A percentile compares a stretch with the other conserved stretches of the same genome.
Evolutionary conservation across 2,888 invertebrate species (phyloP).

Genomic region (Agonopterix arenella): DNA sequence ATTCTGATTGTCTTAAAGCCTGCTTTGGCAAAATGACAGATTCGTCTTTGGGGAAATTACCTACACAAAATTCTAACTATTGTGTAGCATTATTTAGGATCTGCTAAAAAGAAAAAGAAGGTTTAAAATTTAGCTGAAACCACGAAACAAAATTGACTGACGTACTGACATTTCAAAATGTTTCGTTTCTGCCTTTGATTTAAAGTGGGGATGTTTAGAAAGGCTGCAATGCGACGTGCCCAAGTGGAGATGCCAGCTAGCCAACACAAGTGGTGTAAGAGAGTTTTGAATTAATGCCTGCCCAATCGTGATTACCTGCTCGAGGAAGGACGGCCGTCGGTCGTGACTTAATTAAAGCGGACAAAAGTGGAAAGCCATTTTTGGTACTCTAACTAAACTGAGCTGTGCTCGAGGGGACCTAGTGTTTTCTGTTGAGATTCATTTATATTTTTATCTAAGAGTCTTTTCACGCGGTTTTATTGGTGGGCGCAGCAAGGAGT

Average conservation of each 20-base stretch:
- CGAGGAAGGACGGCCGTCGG: conserved; percentile 35
- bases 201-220: background rate
- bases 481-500: background rate
- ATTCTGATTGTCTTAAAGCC: background rate
- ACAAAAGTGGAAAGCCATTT: conserved; percentile 19
- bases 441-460: background rate
- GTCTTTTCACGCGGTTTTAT: too few relatives aligned
- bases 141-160: background rate
- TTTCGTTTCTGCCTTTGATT: conserved; percentile 5
- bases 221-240: conserved; percentile 36
- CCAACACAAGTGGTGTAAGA: conserved; percentile 26
- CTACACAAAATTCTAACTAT: background rate
- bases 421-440: background rate
- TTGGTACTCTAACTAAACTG: conserved; percentile 10
- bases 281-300: conserved; percentile 60
- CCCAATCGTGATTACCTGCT: conserved; percentile 54
- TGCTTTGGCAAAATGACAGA: background rate
- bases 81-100: background rate
- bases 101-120: background rate
- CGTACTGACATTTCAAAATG: background rate
- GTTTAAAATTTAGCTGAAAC: background rate
- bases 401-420: background rate
- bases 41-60: background rate
- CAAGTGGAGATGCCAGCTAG: conserved; percentile 47
- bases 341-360: conserved; percentile 57